phyloP scores from a whole-genome alignment of 2,113 vertebrate species.

The Muscicapa adusta region DNA sequence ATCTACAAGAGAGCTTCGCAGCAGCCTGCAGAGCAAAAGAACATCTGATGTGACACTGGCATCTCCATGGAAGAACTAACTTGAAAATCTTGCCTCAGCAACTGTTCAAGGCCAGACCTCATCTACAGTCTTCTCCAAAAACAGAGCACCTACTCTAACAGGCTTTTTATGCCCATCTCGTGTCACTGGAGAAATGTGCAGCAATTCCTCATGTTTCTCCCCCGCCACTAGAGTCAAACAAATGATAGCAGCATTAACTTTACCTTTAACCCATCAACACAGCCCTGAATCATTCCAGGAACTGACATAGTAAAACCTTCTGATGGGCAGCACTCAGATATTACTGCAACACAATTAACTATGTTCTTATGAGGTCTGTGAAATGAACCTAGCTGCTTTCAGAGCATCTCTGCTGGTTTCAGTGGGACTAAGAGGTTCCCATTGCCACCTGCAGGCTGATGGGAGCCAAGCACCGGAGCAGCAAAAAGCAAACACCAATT shows the following conservation, averaged over 20 bases:
- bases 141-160: not conserved
- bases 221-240: not conserved
- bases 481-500: not conserved
- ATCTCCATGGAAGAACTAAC: not conserved
- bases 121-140: not conserved
- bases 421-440: not conserved
- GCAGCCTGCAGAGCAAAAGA: not conserved
- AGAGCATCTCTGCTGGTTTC: not conserved
- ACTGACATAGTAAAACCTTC: not conserved
- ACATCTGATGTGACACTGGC: accelerated
- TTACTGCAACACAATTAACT: not conserved
- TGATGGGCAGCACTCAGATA: not conserved
- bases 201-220: not conserved
- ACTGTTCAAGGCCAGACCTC: not conserved
- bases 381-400: not conserved
- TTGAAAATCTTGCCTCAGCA: not conserved
- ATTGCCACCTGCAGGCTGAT: not conserved
- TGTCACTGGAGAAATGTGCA: not conserved
- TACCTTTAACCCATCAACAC: not conserved
- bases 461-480: not conserved
- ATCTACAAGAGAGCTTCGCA: not conserved
- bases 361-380: not conserved
- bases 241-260: not conserved
- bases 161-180: not conserved
- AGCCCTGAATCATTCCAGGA: not conserved